A percentile compares a stretch with the other conserved stretches of the same genome.
phyloP scores from a whole-genome alignment of 2,113 vertebrate species.

The Zosterops japonicus region DNA sequence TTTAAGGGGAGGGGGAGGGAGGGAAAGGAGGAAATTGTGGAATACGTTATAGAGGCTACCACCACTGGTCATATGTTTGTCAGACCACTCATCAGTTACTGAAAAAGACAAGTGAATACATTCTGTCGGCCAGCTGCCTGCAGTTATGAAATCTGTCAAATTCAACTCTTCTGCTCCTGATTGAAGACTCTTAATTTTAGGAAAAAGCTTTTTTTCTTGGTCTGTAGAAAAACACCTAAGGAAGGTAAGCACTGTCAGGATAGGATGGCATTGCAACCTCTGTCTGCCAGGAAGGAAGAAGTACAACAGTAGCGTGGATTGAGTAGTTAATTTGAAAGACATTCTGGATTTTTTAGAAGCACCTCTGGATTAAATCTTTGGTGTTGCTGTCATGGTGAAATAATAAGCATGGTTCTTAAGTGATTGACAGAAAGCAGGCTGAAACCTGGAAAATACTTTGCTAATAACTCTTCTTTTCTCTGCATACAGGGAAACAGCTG shows the following conservation, averaged over 20 bases:
- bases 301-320: not conserved
- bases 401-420: not conserved
- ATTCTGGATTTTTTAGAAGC: not conserved
- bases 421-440: constrained; percentile 8
- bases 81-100: not conserved
- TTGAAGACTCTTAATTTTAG: not conserved
- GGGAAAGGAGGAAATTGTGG: not conserved
- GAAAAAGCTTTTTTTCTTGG: not conserved
- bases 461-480: constrained; percentile 56
- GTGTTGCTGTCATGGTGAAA: not conserved
- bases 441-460: not conserved
- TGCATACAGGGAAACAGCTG: constrained; percentile 87
- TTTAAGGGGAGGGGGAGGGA: not conserved
- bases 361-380: not conserved
- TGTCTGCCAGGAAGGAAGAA: not conserved
- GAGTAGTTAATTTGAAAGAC: not conserved
- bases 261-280: not conserved
- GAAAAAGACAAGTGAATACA: not conserved
- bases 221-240: not conserved
- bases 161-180: not conserved
- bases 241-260: not conserved
- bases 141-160: not conserved
- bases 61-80: not conserved
- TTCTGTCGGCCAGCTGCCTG: not conserved
- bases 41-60: not conserved